Base-by-base conservation (phyloP, 2,113 vertebrate species). In the Psittacula cyanocephala region DNA sequence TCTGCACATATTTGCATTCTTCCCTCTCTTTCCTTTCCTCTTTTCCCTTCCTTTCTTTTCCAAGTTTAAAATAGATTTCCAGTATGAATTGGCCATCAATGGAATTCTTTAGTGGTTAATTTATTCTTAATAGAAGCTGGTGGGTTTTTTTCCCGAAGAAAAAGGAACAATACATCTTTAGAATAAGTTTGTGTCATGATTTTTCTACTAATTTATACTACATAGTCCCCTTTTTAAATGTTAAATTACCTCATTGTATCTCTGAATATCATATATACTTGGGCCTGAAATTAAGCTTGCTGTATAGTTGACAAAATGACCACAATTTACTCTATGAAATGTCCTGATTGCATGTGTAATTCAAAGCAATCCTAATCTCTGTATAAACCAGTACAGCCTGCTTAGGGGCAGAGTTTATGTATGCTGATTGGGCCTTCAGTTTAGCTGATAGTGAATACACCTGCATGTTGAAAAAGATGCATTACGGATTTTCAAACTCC, bases 271-370 rank as follows among this genome's bases (percentile, higher is more conserved):
- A 92, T 96, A 96, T 69, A 81, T 84, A 95, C 96, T 97, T 94
- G 94, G 97, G 87, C 95, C 97, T 88, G 96, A 95, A 97, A 98
- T 98, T 96, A 98, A 97, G 97, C 97, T 96, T 53, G 60, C 97
- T 65, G 55, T 92, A 92, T 93, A 95, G 98, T 81, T 97, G 97
- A 96, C 96, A 97, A 98, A 98, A 98, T 98, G 98, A 97, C 98
- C 98, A 98, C 98, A 98, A 98, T 98, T 98, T 98, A 95, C 97
- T 96, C 91, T 94, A 31, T 98, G 98, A 98, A 98, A 98, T 96
- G 97, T 97, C 97, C 98, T 98, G 98, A 98, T 98, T 98, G 97
- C 98, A 96, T 97, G 97, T 91, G 97, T 96, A 98, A 98, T 98
- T 97, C 97, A 85, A 81, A 97, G 97, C 97, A 97, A 96, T 96